Evolutionary conservation across 2,888 invertebrate genomes (phyloP).

Genomic region (Laothoe populi): DNA sequence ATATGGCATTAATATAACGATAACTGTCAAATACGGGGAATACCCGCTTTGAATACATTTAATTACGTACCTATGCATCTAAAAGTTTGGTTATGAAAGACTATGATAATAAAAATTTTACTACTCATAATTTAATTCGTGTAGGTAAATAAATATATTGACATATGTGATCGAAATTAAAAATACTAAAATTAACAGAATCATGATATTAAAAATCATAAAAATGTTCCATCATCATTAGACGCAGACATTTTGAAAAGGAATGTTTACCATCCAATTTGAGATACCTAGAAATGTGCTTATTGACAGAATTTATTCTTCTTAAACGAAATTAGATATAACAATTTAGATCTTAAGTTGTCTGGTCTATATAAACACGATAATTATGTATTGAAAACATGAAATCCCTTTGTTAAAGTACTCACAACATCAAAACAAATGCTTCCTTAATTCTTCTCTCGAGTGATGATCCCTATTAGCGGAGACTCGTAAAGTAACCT

Average conservation of each 20-base stretch:
- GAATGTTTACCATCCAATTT: too few relatives aligned
- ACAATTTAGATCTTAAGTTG: neutral
- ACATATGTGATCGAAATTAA: too few relatives aligned
- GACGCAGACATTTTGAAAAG: too few relatives aligned
- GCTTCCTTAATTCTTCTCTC: slow-evolving; percentile 74
- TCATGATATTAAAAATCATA: too few relatives aligned
- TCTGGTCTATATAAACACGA: neutral
- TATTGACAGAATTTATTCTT: too few relatives aligned
- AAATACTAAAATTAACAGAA: too few relatives aligned
- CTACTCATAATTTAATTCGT: too few relatives aligned
- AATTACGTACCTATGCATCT: too few relatives aligned
- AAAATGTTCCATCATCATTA: too few relatives aligned
- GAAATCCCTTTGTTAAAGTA: neutral
- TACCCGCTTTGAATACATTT: neutral
- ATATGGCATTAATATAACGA: slow-evolving; percentile 18
- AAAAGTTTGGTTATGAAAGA: neutral
- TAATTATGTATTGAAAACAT: neutral
- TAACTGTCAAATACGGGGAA: neutral
- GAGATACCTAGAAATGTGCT: too few relatives aligned
- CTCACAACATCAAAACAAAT: slow-evolving; percentile 62
- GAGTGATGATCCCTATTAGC: slow-evolving; percentile 82
- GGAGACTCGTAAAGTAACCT: slow-evolving; percentile 78
- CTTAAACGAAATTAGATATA: neutral
- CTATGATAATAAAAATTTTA: too few relatives aligned
- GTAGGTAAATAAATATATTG: too few relatives aligned